These are phyloP conservation scores for Dysidea cf. avara DNA, from an alignment of 37 sponge, comb jelly and placozoan genomes.

Conservation along the genomic window DNA sequence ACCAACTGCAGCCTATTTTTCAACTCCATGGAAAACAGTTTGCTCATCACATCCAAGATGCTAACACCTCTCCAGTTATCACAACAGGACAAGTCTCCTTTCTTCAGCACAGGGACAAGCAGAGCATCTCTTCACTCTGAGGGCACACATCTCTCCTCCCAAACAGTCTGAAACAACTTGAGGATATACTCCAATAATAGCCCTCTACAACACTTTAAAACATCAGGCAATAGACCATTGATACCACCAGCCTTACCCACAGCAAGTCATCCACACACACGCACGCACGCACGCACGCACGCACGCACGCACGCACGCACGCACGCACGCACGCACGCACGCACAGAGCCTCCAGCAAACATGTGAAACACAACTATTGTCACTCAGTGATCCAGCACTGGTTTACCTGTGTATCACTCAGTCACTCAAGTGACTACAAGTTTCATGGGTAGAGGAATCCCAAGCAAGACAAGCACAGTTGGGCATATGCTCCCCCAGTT, in stretches of 20 bases:
- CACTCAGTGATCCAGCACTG: too few relatives aligned
- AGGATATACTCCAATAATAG: constrained; percentile 9
- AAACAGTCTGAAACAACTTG: constrained; percentile 20
- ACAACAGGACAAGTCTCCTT: constrained; percentile 22
- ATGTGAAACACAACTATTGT: too few relatives aligned
- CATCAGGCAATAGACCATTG: constrained; percentile 28
- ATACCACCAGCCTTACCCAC: constrained; percentile 38
- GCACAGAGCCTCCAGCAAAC: too few relatives aligned
- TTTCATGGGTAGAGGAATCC: too few relatives aligned
- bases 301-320: too few relatives aligned
- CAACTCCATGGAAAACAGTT: constrained; percentile 30
- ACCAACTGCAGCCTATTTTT: constrained; percentile 35
- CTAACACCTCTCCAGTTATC: constrained; percentile 50
- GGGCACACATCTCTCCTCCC: constrained; percentile 26
- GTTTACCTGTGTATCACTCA: too few relatives aligned
- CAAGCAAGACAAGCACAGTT: too few relatives aligned
- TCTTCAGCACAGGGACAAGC: constrained; percentile 29
- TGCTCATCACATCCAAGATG: constrained; percentile 28
- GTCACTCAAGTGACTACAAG: too few relatives aligned
- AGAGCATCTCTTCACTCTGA: constrained; percentile 34
- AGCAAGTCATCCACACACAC: background rate
- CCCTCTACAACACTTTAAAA: constrained; percentile 31
- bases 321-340: too few relatives aligned
- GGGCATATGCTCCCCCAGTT: too few relatives aligned
- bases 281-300: too few relatives aligned